These are phyloP conservation scores for Zaprionus ornatus DNA, from an alignment of 1,140 invertebrate genomes.

Conservation along the genomic window DNA sequence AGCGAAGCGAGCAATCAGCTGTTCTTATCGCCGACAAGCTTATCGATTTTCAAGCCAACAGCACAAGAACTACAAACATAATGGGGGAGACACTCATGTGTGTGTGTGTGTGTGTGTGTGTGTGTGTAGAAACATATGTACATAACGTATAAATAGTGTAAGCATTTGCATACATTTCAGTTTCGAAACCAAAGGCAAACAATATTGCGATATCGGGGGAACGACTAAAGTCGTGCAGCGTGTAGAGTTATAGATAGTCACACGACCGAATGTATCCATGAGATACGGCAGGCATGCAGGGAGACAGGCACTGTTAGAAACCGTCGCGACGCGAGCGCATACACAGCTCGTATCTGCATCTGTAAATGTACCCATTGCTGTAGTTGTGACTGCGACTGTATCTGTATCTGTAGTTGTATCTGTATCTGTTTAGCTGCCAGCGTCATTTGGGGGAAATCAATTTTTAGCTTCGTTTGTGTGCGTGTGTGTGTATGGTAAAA, in stretches of 20 bases:
- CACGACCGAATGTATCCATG: conserved; percentile 53
- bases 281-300: conserved; percentile 44
- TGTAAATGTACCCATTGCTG: conserved; percentile 14
- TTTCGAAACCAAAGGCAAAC: conserved; percentile 64
- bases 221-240: conserved; percentile 39
- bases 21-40: conserved; percentile 44
- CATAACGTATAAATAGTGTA: conserved; percentile 7
- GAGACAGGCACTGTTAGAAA: conserved; percentile 26
- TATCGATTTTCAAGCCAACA: conserved; percentile 66
- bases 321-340: not conserved
- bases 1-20: conserved; percentile 49
- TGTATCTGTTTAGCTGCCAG: conserved; percentile 47
- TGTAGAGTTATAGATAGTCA: conserved; percentile 39
- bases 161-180: conserved; percentile 71
- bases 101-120: not conserved
- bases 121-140: not conserved
- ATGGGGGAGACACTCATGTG: not conserved
- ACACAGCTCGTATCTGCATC: conserved; percentile 26
- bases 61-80: conserved; percentile 14
- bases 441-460: conserved; percentile 72
- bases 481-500: conserved; percentile 25
- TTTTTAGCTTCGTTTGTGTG: conserved; percentile 60
- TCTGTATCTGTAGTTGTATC: conserved; percentile 36
- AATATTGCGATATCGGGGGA: conserved; percentile 41
- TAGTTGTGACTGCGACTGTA: conserved; percentile 27